A percentile compares a stretch with the other conserved stretches of the same genome.
Evolutionary conservation across 2,888 invertebrate genomes (phyloP).

Genomic region (Sthenelais limicola): DNA sequence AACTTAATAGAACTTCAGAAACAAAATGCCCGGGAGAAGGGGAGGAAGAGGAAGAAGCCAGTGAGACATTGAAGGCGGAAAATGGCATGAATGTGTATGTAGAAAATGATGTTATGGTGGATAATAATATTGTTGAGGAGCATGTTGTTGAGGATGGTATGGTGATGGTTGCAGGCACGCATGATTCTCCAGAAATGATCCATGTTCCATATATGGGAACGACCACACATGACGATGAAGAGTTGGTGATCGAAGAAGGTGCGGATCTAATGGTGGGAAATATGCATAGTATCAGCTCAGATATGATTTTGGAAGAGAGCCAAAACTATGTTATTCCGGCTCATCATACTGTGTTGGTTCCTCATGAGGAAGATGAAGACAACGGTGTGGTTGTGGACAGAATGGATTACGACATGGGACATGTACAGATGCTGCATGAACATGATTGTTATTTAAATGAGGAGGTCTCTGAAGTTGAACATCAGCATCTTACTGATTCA

Average conservation of each 20-base stretch:
- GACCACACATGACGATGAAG: slow-evolving; percentile 5
- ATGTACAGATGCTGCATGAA: too few species aligned
- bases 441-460: too few species aligned
- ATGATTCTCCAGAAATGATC: not conserved
- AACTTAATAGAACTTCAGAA: slow-evolving; percentile 12
- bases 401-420: slow-evolving; percentile 27
- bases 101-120: slow-evolving; percentile 26
- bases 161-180: slow-evolving; percentile 4
- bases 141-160: slow-evolving; percentile 26
- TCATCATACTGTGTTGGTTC: not conserved
- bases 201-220: slow-evolving; percentile 12
- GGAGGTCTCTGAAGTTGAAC: too few species aligned
- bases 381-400: slow-evolving; percentile 20
- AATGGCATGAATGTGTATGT: not conserved
- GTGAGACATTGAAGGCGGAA: too few species aligned
- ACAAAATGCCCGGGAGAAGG: slow-evolving; percentile 26
- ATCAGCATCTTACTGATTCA: too few species aligned
- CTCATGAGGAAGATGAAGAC: not conserved
- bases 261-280: slow-evolving; percentile 26
- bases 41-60: not conserved
- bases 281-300: not conserved
- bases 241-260: slow-evolving; percentile 16
- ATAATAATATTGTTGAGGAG: slow-evolving; percentile 32
- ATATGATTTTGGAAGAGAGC: slow-evolving; percentile 22
- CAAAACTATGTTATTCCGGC: slow-evolving; percentile 7